Base-by-base conservation (phyloP, 1,140 invertebrate species). In the Neomicropteryx cornuta region DNA sequence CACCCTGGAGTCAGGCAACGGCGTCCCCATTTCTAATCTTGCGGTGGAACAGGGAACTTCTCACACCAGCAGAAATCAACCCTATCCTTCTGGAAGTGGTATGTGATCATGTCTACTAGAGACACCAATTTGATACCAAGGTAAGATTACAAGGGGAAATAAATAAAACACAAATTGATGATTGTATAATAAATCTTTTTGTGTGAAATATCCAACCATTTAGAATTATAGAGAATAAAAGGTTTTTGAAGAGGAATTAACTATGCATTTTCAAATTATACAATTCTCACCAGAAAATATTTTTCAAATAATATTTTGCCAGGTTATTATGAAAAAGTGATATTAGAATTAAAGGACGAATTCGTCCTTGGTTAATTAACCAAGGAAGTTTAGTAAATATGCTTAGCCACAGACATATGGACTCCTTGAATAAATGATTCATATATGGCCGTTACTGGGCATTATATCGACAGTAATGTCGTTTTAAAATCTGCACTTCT, bases 371-470 rank as follows among this genome's bases (percentile, higher is more conserved):
- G n/a, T n/a, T n/a, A n/a, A n/a, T n/a, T n/a, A n/a, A 14, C 33
- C 8, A n/a, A 27, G 36, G 3, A 19, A 28, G 21, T 18, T 2
- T 8, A 32, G 21, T 22, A 10, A 8, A 39, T 50, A 13, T 39
- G 33, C 31, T 8, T 50, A 18, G 49, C 44, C 10, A 51, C 47
- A 11, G 44, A 50, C 33, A 41, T 30, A 16, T 51, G 49, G 49
- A 47, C 45, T 11, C 49, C 47, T 14, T 30, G 23, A 18, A 42
- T 28, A 6, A 43, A 20, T 8, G 45, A 51, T 23, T 36, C 18
- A 18, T 50, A 36, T 41, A 27, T 47, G 16, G 40, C 42, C 2
- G 21, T 49, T 11, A 48, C 47, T 18, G 38, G 16, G n/a, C 49
- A 51, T 42, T 51, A 37, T 38, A 43, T 51, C 6, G 32, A 42